These are phyloP conservation scores for Cepaea nemoralis DNA, from an alignment of 1,140 invertebrate species.

Conservation along the genomic window DNA sequence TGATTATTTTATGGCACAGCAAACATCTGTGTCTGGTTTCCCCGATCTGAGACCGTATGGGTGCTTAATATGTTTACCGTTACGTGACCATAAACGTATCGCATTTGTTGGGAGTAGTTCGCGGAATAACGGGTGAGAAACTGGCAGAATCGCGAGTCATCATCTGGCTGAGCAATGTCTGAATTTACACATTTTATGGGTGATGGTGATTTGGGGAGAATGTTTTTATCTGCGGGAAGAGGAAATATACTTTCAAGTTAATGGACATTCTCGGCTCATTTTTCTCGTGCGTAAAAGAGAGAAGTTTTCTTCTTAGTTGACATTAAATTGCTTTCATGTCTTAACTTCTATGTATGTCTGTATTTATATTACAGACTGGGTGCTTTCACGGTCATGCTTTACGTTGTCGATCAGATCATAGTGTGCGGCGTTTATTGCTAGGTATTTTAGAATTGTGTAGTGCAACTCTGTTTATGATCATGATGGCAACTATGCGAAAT, in stretches of 20 bases:
- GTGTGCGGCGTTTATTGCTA: too few relatives aligned
- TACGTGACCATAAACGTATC: conserved; percentile 2
- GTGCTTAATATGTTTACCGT: neutral
- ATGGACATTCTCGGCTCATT: neutral
- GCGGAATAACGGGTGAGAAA: conserved; percentile 1
- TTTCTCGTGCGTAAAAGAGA: too few relatives aligned
- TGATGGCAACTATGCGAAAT: too few relatives aligned
- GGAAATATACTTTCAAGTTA: neutral
- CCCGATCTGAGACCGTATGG: neutral
- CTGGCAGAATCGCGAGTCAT: neutral
- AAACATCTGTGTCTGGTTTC: neutral
- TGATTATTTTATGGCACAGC: conserved; percentile 5
- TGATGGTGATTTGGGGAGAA: neutral
- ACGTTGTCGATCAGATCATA: too few relatives aligned
- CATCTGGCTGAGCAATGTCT: neutral
- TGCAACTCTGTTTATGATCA: too few relatives aligned
- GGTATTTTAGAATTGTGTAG: too few relatives aligned
- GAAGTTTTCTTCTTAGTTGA: too few relatives aligned
- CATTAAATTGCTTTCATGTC: too few relatives aligned
- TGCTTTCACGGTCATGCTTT: too few relatives aligned
- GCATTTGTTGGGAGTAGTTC: neutral
- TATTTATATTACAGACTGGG: too few relatives aligned
- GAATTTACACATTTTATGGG: conserved; percentile 6
- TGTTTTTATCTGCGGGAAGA: neutral
- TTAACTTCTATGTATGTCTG: neutral